These are phyloP conservation scores for Callyntrura sp. DNA, from an alignment of 2,888 invertebrate genomes.

Conservation along the genomic window DNA sequence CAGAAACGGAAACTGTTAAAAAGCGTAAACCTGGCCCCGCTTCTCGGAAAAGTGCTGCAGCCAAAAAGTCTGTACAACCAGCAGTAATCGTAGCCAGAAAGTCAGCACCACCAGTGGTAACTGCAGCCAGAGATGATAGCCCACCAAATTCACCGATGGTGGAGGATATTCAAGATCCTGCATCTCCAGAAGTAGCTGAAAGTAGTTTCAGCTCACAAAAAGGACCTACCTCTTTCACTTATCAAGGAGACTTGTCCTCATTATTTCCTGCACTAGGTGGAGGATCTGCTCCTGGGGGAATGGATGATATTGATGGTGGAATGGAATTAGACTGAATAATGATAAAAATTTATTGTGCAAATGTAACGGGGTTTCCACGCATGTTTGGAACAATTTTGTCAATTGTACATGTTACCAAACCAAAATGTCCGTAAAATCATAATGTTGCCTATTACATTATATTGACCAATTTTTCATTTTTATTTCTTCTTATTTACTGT, in stretches of 20 bases:
- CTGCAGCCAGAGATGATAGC: neutral
- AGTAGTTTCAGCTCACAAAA: no score
- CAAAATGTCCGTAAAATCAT: neutral
- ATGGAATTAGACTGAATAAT: slow-evolving; percentile 65
- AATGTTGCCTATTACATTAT: no score
- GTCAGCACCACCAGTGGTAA: neutral
- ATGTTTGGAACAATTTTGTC: neutral
- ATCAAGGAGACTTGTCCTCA: slow-evolving; percentile 58
- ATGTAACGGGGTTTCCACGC: no score
- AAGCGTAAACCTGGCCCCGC: slow-evolving; percentile 52
- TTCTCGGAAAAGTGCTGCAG: slow-evolving; percentile 23
- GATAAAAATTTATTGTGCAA: no score
- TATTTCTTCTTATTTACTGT: no score
- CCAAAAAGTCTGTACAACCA: neutral
- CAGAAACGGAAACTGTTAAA: neutral
- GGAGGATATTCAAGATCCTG: neutral
- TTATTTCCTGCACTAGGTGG: slow-evolving; percentile 57
- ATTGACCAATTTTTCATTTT: no score
- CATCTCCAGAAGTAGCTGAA: no score
- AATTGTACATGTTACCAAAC: neutral
- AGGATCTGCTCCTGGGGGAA: slow-evolving; percentile 45
- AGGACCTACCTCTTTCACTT: neutral
- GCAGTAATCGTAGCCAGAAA: no score
- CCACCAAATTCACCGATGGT: neutral
- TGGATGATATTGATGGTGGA: slow-evolving; percentile 69